These are phyloP conservation scores for Mycalesis mineus DNA, from an alignment of 2,888 invertebrate species.

Conservation along the genomic window DNA sequence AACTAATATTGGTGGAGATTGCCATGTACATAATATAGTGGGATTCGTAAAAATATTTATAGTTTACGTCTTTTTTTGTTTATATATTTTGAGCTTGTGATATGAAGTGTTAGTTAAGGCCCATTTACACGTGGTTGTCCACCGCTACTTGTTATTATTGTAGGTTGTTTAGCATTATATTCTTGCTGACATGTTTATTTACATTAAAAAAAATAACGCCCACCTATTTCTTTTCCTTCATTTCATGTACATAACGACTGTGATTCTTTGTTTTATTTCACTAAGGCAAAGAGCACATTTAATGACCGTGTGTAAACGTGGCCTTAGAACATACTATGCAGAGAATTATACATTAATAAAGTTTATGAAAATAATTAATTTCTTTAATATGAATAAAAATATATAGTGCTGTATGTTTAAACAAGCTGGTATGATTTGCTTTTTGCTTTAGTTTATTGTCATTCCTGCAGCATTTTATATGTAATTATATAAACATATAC, in stretches of 20 bases:
- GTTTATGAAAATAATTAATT: conserved; percentile 1
- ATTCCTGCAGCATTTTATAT: conserved; percentile 14
- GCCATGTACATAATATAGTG: conserved; percentile 13
- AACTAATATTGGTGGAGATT: conserved; percentile 5
- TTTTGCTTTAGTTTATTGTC: not conserved
- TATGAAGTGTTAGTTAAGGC: not conserved
- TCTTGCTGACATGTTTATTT: not conserved
- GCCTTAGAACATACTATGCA: not conserved
- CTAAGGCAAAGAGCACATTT: not conserved
- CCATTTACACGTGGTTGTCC: not conserved
- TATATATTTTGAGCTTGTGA: conserved; percentile 9
- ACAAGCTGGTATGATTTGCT: conserved; percentile 2
- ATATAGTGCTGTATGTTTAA: conserved; percentile 5
- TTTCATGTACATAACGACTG: not conserved
- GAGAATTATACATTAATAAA: not conserved
- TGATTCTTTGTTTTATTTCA: not conserved
- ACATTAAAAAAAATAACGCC: not conserved
- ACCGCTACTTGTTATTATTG: not conserved
- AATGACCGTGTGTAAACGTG: not conserved
- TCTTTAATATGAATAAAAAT: not conserved
- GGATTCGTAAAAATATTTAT: conserved; percentile 18
- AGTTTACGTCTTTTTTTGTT: conserved; percentile 18
- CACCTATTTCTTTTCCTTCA: not conserved
- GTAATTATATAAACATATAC: not conserved
- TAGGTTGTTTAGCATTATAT: not conserved